These are phyloP conservation scores for Dione juno DNA, from an alignment of 2,888 invertebrate genomes.

Conservation along the genomic window DNA sequence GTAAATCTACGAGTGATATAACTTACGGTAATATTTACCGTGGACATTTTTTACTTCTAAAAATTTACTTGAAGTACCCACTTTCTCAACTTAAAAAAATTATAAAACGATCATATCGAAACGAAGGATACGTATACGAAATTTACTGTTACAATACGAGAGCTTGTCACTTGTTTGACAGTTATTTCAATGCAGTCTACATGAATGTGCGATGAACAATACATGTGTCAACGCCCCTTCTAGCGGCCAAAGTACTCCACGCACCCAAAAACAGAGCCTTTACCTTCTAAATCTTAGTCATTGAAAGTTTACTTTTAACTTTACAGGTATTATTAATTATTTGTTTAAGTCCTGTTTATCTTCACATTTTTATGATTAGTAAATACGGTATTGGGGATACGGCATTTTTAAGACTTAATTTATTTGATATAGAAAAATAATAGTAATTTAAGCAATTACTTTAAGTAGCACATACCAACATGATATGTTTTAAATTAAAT, in stretches of 20 bases:
- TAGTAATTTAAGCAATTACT: background rate
- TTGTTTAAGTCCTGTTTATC: constrained; percentile 9
- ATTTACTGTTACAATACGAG: constrained; percentile 34
- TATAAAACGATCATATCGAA: background rate
- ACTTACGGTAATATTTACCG: background rate
- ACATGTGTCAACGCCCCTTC: constrained; percentile 62
- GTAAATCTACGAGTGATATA: background rate
- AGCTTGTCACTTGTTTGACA: constrained; percentile 37
- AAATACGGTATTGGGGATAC: background rate
- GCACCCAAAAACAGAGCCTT: constrained; percentile 55
- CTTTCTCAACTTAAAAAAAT: background rate
- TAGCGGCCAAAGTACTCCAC: constrained; percentile 49
- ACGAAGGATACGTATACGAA: constrained; percentile 3
- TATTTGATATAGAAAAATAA: background rate
- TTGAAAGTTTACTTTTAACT: constrained; percentile 42
- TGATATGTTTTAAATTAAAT: background rate
- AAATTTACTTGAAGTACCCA: no score
- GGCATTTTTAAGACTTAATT: background rate
- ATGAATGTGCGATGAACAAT: constrained; percentile 43
- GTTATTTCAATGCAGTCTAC: constrained; percentile 39
- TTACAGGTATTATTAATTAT: constrained; percentile 19
- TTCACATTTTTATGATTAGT: background rate
- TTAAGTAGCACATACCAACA: background rate
- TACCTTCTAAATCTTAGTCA: constrained; percentile 54
- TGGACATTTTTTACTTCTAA: no score